Conservation (phyloP, 2,888 invertebrate species). For the Parapristionchus giblindavisi region DNA sequence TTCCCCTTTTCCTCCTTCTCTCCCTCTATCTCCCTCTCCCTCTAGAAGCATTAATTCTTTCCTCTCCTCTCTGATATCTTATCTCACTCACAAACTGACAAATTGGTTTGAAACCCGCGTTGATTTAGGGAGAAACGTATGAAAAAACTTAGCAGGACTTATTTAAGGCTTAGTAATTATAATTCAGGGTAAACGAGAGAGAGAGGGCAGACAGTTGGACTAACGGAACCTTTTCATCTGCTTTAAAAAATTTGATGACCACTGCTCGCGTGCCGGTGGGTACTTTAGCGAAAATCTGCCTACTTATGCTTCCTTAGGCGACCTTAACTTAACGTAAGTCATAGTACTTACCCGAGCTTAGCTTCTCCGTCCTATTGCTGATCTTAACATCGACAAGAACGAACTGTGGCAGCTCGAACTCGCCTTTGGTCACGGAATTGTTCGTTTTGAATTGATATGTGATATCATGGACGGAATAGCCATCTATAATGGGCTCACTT, state of each 20-base stretch:
- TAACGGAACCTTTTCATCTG: too few relatives aligned
- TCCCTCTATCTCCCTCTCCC: conserved; percentile 9
- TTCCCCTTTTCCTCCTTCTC: not conserved
- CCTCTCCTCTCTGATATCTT: not conserved
- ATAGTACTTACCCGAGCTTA: conserved; percentile 50
- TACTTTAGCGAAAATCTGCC: too few relatives aligned
- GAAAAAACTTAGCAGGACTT: not conserved
- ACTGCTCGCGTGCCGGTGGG: too few relatives aligned
- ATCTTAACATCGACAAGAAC: conserved; percentile 51
- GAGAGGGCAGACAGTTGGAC: too few relatives aligned
- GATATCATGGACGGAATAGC: conserved; percentile 60
- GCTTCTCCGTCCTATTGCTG: conserved; percentile 51
- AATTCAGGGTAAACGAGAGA: too few relatives aligned
- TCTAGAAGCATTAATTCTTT: not conserved
- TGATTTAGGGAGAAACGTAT: conserved; percentile 8
- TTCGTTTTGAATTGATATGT: conserved; percentile 51
- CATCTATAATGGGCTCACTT: conserved; percentile 47
- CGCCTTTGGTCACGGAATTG: conserved; percentile 43
- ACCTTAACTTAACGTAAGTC: too few relatives aligned
- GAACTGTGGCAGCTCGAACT: conserved; percentile 58
- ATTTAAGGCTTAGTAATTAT: too few relatives aligned
- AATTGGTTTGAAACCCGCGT: not conserved
- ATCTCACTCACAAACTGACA: conserved; percentile 29
- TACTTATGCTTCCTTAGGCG: too few relatives aligned
- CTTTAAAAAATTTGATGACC: too few relatives aligned